Evolutionary conservation across 2,797 vertebrate genomes (phyloP).

Genomic region (Acrossocheilus wenchowensis): DNA sequence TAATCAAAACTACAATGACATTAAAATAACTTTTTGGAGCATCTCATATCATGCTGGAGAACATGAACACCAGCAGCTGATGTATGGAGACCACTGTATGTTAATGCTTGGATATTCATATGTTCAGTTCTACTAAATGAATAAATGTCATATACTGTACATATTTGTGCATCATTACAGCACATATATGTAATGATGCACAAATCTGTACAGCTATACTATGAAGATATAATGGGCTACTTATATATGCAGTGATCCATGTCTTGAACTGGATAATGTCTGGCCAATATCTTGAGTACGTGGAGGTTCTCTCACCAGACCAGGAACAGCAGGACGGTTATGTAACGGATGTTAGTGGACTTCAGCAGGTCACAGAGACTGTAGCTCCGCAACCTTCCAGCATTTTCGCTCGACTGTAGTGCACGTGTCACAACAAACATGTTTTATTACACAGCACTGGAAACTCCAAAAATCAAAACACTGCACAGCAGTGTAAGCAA

Average conservation of each 20-base stretch:
- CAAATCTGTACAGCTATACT: not conserved
- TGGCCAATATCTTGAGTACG: not conserved
- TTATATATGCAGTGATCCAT: not conserved
- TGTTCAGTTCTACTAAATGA: not conserved
- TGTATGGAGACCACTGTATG: too few relatives aligned
- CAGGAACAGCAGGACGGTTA: slow-evolving; percentile 87
- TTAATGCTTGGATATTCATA: not conserved
- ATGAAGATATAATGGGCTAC: not conserved
- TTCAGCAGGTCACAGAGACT: slow-evolving; percentile 87
- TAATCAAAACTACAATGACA: not conserved
- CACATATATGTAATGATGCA: not conserved
- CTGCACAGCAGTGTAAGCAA: slow-evolving; percentile 34
- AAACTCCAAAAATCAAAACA: slow-evolving; percentile 34
- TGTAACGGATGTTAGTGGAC: slow-evolving; percentile 82
- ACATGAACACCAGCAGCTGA: too few relatives aligned
- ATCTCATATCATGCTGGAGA: not conserved
- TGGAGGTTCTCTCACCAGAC: slow-evolving; percentile 84
- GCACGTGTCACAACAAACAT: slow-evolving; percentile 67
- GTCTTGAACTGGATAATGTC: not conserved
- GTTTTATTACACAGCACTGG: slow-evolving; percentile 36
- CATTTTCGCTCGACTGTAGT: slow-evolving; percentile 60
- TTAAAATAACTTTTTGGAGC: not conserved
- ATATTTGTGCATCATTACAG: not conserved
- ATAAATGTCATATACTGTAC: not conserved
- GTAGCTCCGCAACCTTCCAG: slow-evolving; percentile 60